Conservation (phyloP, 2,797 vertebrate genomes). For the Kryptolebias ocellatus region DNA sequence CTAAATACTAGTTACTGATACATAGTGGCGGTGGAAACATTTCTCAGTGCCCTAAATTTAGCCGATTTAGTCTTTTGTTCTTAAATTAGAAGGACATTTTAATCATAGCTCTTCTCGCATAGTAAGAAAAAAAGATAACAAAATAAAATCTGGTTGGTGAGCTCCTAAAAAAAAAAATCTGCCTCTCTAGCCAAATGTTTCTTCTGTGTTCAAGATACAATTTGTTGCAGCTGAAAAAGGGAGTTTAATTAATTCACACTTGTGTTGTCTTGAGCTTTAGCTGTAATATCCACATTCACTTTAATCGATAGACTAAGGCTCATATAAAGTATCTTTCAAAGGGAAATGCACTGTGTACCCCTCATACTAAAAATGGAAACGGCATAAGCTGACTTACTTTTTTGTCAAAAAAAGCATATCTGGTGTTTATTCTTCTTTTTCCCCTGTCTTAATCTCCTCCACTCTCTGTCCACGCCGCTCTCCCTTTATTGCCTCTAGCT, state of each 20-base stretch:
- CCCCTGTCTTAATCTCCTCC: conserved; percentile 59
- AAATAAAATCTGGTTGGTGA: conserved; percentile 12
- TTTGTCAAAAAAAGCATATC: conserved; percentile 42
- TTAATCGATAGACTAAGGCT: conserved; percentile 5
- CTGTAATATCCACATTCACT: conserved; percentile 7
- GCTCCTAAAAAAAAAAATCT: not conserved
- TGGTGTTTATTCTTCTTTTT: conserved; percentile 43
- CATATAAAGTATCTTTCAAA: conserved; percentile 19
- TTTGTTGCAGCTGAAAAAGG: conserved; percentile 21
- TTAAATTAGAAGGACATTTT: conserved; percentile 47
- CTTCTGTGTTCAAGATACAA: conserved; percentile 8
- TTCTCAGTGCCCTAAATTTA: conserved; percentile 45
- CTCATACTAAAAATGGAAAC: conserved; percentile 36
- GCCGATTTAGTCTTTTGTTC: conserved; percentile 44
- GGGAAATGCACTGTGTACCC: conserved; percentile 4
- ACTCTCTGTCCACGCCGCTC: conserved; percentile 45
- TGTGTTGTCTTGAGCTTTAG: conserved; percentile 8
- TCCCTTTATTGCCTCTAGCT: conserved; percentile 53
- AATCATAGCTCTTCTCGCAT: conserved; percentile 26
- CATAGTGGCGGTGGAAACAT: conserved; percentile 33
- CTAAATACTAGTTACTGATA: conserved; percentile 60
- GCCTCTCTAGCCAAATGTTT: not conserved
- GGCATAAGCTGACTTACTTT: conserved; percentile 40
- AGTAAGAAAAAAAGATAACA: not conserved
- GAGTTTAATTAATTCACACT: conserved; percentile 2